phyloP scores from a whole-genome alignment of 2,113 vertebrate genomes.

The Danionella cerebrum region DNA sequence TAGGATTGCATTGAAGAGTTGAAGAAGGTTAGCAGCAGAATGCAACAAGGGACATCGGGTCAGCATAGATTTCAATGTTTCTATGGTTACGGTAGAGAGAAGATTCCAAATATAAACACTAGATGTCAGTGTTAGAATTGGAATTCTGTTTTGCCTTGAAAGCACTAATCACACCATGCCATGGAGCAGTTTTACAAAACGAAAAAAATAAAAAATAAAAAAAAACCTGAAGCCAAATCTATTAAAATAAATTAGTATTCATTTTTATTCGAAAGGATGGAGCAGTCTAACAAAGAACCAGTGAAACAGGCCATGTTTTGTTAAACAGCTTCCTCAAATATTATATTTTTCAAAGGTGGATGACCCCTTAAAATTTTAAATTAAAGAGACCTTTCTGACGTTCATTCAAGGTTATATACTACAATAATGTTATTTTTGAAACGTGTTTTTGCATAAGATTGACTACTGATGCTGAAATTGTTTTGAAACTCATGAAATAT shows the following conservation, averaged over 20 bases:
- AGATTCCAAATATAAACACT: constrained; percentile 38
- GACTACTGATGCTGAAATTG: no score
- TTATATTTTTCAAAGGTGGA: constrained; percentile 6
- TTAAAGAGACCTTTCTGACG: constrained; percentile 29
- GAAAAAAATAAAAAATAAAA: no score
- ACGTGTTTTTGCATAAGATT: no score
- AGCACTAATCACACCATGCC: background rate
- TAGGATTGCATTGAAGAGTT: background rate
- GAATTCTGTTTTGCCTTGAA: background rate
- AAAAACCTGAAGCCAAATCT: constrained; percentile 25
- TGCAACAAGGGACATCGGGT: background rate
- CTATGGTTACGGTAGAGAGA: constrained; percentile 24
- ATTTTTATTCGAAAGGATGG: constrained; percentile 15
- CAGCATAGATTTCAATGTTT: constrained; percentile 62
- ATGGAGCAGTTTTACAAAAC: no score
- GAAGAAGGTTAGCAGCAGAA: background rate
- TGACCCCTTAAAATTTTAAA: constrained; percentile 16
- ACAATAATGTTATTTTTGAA: no score
- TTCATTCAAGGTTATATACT: no score
- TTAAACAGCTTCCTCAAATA: constrained; percentile 27
- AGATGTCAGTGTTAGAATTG: constrained; percentile 49
- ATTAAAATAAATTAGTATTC: constrained; percentile 19
- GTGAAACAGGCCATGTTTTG: constrained; percentile 26
- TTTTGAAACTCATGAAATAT: no score
- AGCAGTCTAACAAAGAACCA: constrained; percentile 29